Base-by-base conservation (phyloP, 2,113 vertebrate species). In the Onychostoma macrolepis region DNA sequence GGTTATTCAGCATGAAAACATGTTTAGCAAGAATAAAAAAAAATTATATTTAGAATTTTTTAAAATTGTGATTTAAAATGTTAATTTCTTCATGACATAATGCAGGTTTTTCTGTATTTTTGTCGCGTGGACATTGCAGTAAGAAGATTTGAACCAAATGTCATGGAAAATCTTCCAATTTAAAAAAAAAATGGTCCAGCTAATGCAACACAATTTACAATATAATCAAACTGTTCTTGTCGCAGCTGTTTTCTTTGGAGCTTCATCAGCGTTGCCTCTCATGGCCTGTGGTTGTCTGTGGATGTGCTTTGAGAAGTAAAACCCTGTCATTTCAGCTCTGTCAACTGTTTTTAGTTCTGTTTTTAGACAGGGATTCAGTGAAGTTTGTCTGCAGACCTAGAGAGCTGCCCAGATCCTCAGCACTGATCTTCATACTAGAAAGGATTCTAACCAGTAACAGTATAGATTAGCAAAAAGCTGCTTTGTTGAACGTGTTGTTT, bases 311-410 rank as follows among this genome's bases (percentile, higher is more conserved):
- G 53, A 84, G 77, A 72, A 80, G 58, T 76, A 36, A 13, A 85
- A 87, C 85, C 88, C 85, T 71, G 48, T 89, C 17, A 89, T 89
- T 89, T 87, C 58, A 85, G 82, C 21, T 28, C 77, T 67, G 69
- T 72, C 69, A 53, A 30, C 56, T 48, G 43, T 82, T 77, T 89
- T 89, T 87, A 87, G 85, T 67, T 41, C 85, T 86, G 77, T 75
- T 67, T 61, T 63, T 72, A 41, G 67, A 43, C 24, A 26, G 86
- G 84, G 61, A 61, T 85, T 86, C 80, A 38, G 87, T 79, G 87
- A 83, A 72, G 84, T 45, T 13, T 24, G 43, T 77, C 63, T 78
- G 45, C 58, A 61, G 79, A n/a, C 56, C 48, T 41, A 26, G 17
- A 76, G 77, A 84, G 36, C 53, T 84, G 83, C 17, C 69, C 83